phyloP scores from a whole-genome alignment of 2,797 vertebrate species.

The Semotilus atromaculatus region DNA sequence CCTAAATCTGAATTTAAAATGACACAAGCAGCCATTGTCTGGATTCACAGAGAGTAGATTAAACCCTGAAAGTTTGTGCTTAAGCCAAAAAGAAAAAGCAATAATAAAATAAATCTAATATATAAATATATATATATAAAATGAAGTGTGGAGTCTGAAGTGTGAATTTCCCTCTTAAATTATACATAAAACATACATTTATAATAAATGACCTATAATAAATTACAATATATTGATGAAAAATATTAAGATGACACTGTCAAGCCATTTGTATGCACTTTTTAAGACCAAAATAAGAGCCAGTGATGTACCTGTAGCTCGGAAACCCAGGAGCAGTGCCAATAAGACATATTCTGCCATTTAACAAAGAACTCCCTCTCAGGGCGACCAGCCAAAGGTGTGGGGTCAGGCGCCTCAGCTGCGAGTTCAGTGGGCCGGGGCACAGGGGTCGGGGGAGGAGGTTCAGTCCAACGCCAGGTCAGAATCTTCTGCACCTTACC shows the following conservation, averaged over 20 bases:
- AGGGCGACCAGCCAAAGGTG: constrained; percentile 89
- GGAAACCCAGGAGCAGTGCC: constrained; percentile 98
- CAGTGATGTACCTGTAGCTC: constrained; percentile 87
- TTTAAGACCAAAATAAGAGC: neutral
- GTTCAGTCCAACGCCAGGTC: constrained; percentile 96
- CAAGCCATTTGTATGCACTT: neutral
- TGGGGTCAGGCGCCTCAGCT: constrained; percentile 84
- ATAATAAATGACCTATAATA: neutral
- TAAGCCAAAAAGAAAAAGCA: neutral
- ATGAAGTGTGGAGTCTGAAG: neutral
- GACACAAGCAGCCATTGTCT: neutral
- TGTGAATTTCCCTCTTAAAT: neutral
- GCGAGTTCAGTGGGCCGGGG: constrained; percentile 86
- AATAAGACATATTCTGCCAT: constrained; percentile 97
- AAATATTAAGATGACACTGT: neutral
- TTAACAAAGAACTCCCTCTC: constrained; percentile 98
- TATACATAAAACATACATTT: neutral
- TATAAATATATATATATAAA: neutral
- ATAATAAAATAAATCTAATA: neutral
- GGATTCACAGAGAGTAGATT: neutral
- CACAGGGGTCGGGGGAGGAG: constrained; percentile 87
- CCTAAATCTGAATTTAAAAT: neutral
- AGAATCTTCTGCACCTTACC: constrained; percentile 98
- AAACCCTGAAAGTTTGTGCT: neutral
- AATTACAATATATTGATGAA: neutral